Base-by-base conservation (phyloP, 2,888 invertebrate species). In the Itoplectis maculator region DNA sequence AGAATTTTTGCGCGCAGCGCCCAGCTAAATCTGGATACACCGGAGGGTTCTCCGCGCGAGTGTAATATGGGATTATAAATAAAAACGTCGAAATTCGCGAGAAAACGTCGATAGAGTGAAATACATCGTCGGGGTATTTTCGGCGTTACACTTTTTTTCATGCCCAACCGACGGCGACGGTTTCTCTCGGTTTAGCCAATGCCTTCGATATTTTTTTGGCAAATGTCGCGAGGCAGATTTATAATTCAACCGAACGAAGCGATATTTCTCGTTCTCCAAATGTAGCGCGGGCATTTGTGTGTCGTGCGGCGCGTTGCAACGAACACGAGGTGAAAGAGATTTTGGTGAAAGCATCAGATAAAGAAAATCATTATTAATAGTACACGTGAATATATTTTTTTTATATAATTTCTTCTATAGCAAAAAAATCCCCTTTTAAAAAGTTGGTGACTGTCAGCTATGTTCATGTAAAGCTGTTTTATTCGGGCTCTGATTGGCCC, bases 21-120 rank as follows among this genome's bases (percentile, higher is more conserved):
- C 1, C 13, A 51, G n/a, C n/a, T 35, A 35, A 59, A 59, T 59
- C 56, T 59, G 56, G 56, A 35, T 35, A 8, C 7, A 35, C n/a
- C 35, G 18, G n/a, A 59, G 15, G 6, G 56, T 29, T 59, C n/a
- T 59, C n/a, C 35, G 56, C 7, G 13, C 29, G 35, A 59, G 49
- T 69, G 15, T 37, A 11, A 69, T 51, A 35, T 49, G 37, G 15
- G 51, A 54, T 69, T 69, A 69, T 69, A 69, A 69, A 69, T 69
- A 69, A 35, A 35, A 66, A 35, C 45, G 20, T 35, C 35, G 49
- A 49, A 7, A 35, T 35, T 51, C 40, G 37, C 18, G 20, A 18
- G 56, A 63, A n/a, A 63, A 63, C 40, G 61, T 63, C 40, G 15
- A 63, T 63, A 63, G 11, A 42, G 40, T 61, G 37, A 3, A 63